Conservation (phyloP, 2,797 vertebrate species). For the Nothura maculosa region DNA sequence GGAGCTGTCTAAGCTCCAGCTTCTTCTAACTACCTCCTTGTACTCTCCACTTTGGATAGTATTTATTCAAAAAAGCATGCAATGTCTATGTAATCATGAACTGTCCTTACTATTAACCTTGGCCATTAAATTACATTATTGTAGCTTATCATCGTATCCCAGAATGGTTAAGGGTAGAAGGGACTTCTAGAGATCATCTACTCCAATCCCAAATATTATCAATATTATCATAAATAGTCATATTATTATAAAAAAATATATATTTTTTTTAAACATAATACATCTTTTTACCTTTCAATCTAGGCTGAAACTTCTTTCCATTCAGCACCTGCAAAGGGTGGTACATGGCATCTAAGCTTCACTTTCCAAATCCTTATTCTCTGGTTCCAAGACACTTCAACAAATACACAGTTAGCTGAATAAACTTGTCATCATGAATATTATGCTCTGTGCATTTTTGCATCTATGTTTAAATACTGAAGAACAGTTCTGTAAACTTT, state of each 20-base stretch:
- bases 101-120: not conserved
- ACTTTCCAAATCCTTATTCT: too few relatives aligned
- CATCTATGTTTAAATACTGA: not conserved
- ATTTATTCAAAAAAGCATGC: not conserved
- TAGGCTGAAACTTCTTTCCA: too few relatives aligned
- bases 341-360: too few relatives aligned
- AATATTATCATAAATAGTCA: too few relatives aligned
- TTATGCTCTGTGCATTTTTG: not conserved
- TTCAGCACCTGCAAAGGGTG: too few relatives aligned
- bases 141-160: too few relatives aligned
- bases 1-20: not conserved
- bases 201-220: too few relatives aligned
- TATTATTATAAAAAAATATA: too few relatives aligned
- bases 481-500: not conserved
- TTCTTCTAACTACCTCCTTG: not conserved
- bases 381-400: not conserved
- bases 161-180: too few relatives aligned
- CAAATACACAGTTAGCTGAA: fast-evolving
- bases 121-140: not conserved
- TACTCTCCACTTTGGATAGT: not conserved
- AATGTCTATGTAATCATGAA: not conserved
- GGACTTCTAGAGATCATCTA: too few relatives aligned
- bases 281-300: too few relatives aligned
- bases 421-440: not conserved
- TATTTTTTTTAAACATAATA: too few relatives aligned